phyloP scores from a whole-genome alignment of 2,888 invertebrate genomes.

The Scaptomyza caliginosa region DNA sequence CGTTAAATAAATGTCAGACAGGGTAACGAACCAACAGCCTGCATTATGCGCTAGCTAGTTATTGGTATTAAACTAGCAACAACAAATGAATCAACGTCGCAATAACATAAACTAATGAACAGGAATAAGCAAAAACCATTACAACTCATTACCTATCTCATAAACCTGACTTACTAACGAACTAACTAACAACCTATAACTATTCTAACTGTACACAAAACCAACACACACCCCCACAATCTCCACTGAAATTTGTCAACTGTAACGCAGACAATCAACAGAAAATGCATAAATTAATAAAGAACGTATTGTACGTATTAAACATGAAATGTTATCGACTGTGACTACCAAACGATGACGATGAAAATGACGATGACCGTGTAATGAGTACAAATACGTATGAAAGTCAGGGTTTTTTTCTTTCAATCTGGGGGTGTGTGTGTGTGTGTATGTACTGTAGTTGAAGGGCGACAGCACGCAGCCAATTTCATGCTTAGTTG shows the following conservation, averaged over 20 bases:
- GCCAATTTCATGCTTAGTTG: slow-evolving; percentile 75
- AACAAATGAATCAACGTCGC: slow-evolving; percentile 62
- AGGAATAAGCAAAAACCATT: slow-evolving; percentile 29
- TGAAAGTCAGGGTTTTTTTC: slow-evolving; percentile 52
- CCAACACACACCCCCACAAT: slow-evolving; percentile 22
- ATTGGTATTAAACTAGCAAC: slow-evolving; percentile 13
- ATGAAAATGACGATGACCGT: slow-evolving; percentile 34
- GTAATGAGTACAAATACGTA: slow-evolving; percentile 43
- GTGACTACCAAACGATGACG: slow-evolving; percentile 47
- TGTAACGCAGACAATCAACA: slow-evolving; percentile 72
- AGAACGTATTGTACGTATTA: slow-evolving; percentile 6
- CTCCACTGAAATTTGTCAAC: slow-evolving; percentile 71
- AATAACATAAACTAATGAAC: slow-evolving; percentile 17
- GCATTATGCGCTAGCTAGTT: slow-evolving; percentile 20
- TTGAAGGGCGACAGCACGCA: slow-evolving; percentile 58
- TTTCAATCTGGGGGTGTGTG: too few relatives aligned
- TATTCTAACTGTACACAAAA: slow-evolving; percentile 18
- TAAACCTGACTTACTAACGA: slow-evolving; percentile 22
- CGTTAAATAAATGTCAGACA: slow-evolving; percentile 60
- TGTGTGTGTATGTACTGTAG: slow-evolving; percentile 5
- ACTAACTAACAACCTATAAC: slow-evolving; percentile 3
- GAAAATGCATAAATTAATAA: slow-evolving; percentile 76
- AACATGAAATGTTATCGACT: slow-evolving; percentile 63
- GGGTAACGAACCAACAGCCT: slow-evolving; percentile 18
- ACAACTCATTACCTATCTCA: slow-evolving; percentile 50